Evolutionary conservation across 2,797 vertebrate genomes (phyloP), one percentile per base, ranked within the genome.

Genomic region (Sebastes taczanowskii): DNA sequence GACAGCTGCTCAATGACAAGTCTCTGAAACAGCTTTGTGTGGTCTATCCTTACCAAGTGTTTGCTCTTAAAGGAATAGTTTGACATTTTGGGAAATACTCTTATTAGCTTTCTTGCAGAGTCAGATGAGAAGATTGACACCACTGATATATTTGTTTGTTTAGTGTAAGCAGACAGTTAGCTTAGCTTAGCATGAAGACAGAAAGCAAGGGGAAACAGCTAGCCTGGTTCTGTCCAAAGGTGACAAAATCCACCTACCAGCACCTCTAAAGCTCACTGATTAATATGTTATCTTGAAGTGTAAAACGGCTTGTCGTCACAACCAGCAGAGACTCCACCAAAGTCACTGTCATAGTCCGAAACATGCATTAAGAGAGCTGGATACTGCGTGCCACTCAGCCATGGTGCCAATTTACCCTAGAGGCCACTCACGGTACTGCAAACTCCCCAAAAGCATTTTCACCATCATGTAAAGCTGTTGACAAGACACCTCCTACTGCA

Each of bases 31-130:
- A 29, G 38, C 46, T 55, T 46, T 71, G 14, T 30, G 25, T 63
- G 20, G 16, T 71, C 30, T 52, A 14, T 68, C 53, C 29, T 29
- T 58, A 38, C 58, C 16, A 76, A 58, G 27, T 69, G 25, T 74
- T 67, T 46, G 62, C 49, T 73, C 75, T 71, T 62, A 22, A 74
- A 77, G 74, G 7, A 53, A n/a, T 61, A 10, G 46, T 71, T 63
- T 11, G 14, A 71, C 73, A 61, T 66, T 56, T 59, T 46, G 29
- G 60, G 70, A 49, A 68, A 80, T 20, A 6, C 1, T 16, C 4
- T 32, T 42, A 6, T 35, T 49, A 18, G 5, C 20, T 38, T 14
- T 35, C 1, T 25, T 56, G 20, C 7, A 2, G 8, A 46, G 14
- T 60, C 5, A 73, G 27, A 62, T 27, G 11, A n/a, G 13, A n/a